Evolutionary conservation across 2,888 invertebrate genomes (phyloP).

Genomic region (Argynnis bischoffii): DNA sequence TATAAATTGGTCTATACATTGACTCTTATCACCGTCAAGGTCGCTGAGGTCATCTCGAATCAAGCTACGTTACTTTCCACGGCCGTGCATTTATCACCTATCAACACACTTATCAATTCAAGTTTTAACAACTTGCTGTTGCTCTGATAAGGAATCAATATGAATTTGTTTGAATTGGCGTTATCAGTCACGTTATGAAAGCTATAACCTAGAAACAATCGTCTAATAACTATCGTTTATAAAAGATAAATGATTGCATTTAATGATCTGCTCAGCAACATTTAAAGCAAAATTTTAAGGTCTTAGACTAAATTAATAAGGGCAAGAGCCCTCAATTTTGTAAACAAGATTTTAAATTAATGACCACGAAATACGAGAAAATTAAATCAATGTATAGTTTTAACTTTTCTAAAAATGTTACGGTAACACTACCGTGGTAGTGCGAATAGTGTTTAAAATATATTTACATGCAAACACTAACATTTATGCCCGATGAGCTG

Average conservation of each 20-base stretch:
- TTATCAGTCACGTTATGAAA: slow-evolving; percentile 27
- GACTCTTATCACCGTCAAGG: slow-evolving; percentile 49
- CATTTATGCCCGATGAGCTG: not conserved
- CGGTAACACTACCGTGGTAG: too few relatives aligned
- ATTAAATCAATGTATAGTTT: too few relatives aligned
- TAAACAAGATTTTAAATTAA: too few relatives aligned
- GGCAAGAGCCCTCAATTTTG: too few relatives aligned
- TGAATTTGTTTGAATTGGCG: slow-evolving; percentile 32
- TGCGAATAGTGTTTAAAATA: too few relatives aligned
- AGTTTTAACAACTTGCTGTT: slow-evolving; percentile 40
- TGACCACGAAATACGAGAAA: too few relatives aligned
- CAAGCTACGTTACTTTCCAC: slow-evolving; percentile 48
- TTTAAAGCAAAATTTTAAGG: too few relatives aligned
- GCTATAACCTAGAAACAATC: slow-evolving; percentile 28
- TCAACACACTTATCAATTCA: slow-evolving; percentile 39
- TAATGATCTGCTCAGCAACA: too few relatives aligned
- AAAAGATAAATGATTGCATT: not conserved
- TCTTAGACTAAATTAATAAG: too few relatives aligned
- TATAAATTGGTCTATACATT: slow-evolving; percentile 24
- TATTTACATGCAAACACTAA: too few relatives aligned
- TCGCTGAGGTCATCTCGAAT: slow-evolving; percentile 52
- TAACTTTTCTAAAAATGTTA: too few relatives aligned
- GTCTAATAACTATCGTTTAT: not conserved
- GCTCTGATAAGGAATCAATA: slow-evolving; percentile 40
- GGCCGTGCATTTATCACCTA: slow-evolving; percentile 43